Base-by-base conservation (phyloP, 2,888 invertebrate genomes). In the Melipona bicolor region DNA sequence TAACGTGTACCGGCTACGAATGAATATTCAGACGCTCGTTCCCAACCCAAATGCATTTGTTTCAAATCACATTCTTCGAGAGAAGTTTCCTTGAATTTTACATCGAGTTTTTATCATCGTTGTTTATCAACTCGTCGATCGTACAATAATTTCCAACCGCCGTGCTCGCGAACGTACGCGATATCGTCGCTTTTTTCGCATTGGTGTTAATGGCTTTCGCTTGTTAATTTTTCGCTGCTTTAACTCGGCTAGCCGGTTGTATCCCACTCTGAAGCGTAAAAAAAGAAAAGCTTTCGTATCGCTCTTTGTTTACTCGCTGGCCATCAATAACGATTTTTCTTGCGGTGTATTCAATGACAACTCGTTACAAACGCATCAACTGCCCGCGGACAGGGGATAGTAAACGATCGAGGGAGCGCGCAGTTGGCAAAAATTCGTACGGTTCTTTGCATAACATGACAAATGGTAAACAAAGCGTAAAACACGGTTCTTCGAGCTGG, bases 401-500 rank as follows among this genome's bases (percentile, higher is more conserved):
- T 74, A 74, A 82, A 75, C 85, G 88, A 73, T 84, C 77, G 77
- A 70, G 27, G 77, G 77, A 75, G 79, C 81, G 80, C 82, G 81
- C 83, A 81, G 74, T 75, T 79, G 81, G 87, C 84, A 90, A 90
- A 90, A 90, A 89, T 90, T 85, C 83, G 61, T 64, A 9, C 69
- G 87, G 88, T 90, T 80, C 87, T 91, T 92, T 89, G 90, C 90
- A 91, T 93, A 91, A 92, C 90, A 86, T 89, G 92, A 92, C 91
- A 90, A 93, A 92, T 91, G 91, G 92, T 90, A 92, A 93, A 92
- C 91, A 92, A 92, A 92, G 91, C 91, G 90, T 90, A 91, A 93
- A 92, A 92, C 92, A 92, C 90, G 92, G 88, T 91, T 88, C 89
- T 90, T 83, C 86, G 85, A 83, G 88, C 88, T 90, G 91, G 89